phyloP scores from a whole-genome alignment of 2,888 invertebrate species.

The Embidobia sp. region DNA sequence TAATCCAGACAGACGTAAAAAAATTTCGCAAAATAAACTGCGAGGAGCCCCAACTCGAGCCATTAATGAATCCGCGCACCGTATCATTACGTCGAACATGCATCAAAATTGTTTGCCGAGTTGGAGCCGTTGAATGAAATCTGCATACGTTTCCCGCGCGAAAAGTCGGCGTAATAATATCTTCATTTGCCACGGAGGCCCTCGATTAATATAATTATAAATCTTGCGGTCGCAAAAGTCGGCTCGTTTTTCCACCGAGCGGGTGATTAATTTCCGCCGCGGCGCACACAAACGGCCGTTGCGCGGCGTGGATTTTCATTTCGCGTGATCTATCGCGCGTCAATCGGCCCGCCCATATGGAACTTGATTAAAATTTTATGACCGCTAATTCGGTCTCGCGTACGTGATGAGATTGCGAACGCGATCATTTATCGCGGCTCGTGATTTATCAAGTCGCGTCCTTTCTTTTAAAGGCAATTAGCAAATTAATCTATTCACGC shows the following conservation, averaged over 20 bases:
- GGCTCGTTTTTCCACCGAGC: constrained; percentile 24
- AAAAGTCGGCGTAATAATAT: constrained; percentile 16
- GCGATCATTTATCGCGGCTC: constrained; percentile 50
- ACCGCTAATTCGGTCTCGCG: constrained; percentile 71
- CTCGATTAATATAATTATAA: constrained; percentile 37
- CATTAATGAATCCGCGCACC: too few species aligned
- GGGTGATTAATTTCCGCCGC: constrained; percentile 23
- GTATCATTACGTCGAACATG: not conserved
- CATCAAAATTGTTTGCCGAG: constrained; percentile 1
- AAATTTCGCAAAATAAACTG: too few species aligned
- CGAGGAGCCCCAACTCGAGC: too few species aligned
- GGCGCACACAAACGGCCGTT: constrained; percentile 17
- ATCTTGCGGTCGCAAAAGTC: constrained; percentile 18
- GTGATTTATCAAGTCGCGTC: constrained; percentile 58
- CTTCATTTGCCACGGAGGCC: constrained; percentile 26
- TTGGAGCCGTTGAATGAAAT: constrained; percentile 6
- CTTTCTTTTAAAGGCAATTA: constrained; percentile 57
- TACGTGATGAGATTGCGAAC: constrained; percentile 68
- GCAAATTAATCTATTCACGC: constrained; percentile 63
- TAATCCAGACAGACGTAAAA: too few species aligned
- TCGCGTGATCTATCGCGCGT: constrained; percentile 56
- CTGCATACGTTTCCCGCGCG: constrained; percentile 18
- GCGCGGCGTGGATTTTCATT: constrained; percentile 55
- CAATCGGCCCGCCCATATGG: constrained; percentile 62
- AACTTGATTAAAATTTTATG: constrained; percentile 67